Evolutionary conservation across 2,113 vertebrate genomes (phyloP).

Genomic region (Thalassarche chlororhynchos): DNA sequence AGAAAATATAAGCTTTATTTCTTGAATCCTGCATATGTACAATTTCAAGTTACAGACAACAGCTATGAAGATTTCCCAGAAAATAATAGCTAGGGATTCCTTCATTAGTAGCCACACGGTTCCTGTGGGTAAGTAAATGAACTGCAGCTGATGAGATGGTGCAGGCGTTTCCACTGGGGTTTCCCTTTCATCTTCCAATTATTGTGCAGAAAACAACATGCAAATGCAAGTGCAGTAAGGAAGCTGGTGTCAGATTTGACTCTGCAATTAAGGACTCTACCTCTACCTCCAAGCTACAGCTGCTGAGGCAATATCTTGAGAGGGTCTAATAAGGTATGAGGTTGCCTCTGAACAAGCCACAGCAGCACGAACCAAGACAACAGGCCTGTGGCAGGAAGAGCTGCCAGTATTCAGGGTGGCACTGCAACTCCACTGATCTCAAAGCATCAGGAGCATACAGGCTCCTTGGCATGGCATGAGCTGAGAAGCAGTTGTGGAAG

Average conservation of each 20-base stretch:
- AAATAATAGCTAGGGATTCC: neutral
- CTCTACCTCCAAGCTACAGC: neutral
- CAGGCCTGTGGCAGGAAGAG: neutral
- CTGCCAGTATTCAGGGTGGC: neutral
- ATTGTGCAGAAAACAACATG: neutral
- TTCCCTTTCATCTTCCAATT: neutral
- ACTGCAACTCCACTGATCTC: neutral
- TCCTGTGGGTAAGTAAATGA: neutral
- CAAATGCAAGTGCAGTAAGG: neutral
- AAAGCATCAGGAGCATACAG: neutral
- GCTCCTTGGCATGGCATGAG: neutral
- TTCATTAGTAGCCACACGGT: neutral
- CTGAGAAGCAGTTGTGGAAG: neutral
- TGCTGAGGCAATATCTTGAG: neutral
- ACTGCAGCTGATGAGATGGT: neutral
- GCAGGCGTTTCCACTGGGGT: neutral
- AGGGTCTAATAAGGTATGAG: neutral
- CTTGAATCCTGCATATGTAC: neutral
- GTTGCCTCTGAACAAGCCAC: neutral
- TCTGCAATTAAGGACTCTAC: neutral
- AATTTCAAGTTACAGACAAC: neutral
- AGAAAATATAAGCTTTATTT: neutral
- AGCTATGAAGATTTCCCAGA: neutral
- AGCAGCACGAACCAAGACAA: neutral
- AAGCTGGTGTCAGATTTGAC: neutral